Evolutionary conservation across 2,888 invertebrate genomes (phyloP), one percentile per base, ranked within the genome.

Genomic region (Drosophila birchii): DNA sequence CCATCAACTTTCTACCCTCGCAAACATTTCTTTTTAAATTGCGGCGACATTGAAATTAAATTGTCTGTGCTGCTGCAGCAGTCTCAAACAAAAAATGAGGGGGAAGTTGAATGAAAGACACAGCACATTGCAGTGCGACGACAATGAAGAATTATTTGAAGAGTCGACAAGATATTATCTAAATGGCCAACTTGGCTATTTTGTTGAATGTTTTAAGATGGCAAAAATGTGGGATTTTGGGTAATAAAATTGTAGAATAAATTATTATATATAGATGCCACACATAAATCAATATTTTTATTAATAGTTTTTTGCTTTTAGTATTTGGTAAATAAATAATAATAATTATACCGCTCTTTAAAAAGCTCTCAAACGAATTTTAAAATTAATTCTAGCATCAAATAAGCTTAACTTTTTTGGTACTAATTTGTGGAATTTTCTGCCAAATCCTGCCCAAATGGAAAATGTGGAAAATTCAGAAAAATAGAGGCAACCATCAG

Each of bases 1-100:
- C 23, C 58, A n/a, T n/a, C 62, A 73, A 71, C 79, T 80, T 70
- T 47, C 75, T 75, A 56, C 64, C 63, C 78, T 67, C 49, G 64
- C 23, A 49, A 62, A 62, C 70, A 67, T 67, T 67, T 60, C 59
- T 55, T 70, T 57, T 72, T 26, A 51, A 64, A 64, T 62, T 61
- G 64, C 63, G 51, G 47, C 85, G 87, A 84, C 89, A 88, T 84
- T 86, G 89, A 88, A 84, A 89, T 84, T 81, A 84, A 86, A 86
- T 79, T 83, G 88, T 82, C 86, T 86, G 89, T 80, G 70, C 29
- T 80, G 70, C 29, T 32, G 49, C 51, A 45, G 67, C 26, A 41
- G 44, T 20, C 16, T 23, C 18, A 34, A 47, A 66, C n/a, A 53
- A 67, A 29, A 34, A 4, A 55, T 43, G 49, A 20, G 64, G 64